A percentile compares a stretch with the other conserved stretches of the same genome.
Conservation (phyloP, 2,888 invertebrate genomes). For the Alloplasta piceator region DNA sequence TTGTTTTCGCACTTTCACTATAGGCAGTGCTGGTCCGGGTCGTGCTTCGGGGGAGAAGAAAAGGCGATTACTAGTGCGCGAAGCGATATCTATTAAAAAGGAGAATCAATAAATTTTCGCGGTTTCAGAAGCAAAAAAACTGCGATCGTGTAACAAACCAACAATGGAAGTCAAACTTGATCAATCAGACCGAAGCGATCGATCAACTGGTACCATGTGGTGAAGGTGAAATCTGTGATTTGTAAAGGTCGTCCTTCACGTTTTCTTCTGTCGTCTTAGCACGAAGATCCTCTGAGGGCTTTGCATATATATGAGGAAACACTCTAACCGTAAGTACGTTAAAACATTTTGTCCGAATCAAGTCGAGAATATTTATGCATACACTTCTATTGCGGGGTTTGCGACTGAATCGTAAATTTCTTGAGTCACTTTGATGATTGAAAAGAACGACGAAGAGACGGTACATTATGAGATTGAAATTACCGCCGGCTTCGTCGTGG, state of each 20-base stretch:
- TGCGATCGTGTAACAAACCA: background rate
- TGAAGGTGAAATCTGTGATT: slow-evolving; percentile 53
- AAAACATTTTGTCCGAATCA: background rate
- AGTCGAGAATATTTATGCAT: slow-evolving; percentile 42
- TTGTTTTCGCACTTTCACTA: slow-evolving; percentile 9
- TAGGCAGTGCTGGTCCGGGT: background rate
- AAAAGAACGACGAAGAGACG: slow-evolving; percentile 9
- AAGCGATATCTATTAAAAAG: slow-evolving; percentile 47
- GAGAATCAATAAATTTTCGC: slow-evolving; percentile 39
- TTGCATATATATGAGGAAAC: slow-evolving; percentile 8
- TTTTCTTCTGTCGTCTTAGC: background rate
- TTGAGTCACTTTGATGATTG: slow-evolving; percentile 24
- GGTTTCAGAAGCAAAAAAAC: background rate
- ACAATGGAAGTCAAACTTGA: slow-evolving; percentile 31
- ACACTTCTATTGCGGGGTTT: slow-evolving; percentile 54
- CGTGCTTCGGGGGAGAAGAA: slow-evolving; percentile 1
- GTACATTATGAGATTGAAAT: slow-evolving; percentile 43
- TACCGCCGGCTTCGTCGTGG: slow-evolving; percentile 19
- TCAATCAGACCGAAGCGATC: slow-evolving; percentile 31
- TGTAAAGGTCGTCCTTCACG: slow-evolving; percentile 12
- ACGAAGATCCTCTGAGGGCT: slow-evolving; percentile 15
- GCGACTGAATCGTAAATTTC: slow-evolving; percentile 28
- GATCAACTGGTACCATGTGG: slow-evolving; percentile 15
- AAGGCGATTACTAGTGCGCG: slow-evolving; percentile 36
- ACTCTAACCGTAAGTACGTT: slow-evolving; percentile 50